These are phyloP conservation scores for Muraenolepis orangiensis DNA, from an alignment of 2,797 vertebrate species.

Conservation along the genomic window DNA sequence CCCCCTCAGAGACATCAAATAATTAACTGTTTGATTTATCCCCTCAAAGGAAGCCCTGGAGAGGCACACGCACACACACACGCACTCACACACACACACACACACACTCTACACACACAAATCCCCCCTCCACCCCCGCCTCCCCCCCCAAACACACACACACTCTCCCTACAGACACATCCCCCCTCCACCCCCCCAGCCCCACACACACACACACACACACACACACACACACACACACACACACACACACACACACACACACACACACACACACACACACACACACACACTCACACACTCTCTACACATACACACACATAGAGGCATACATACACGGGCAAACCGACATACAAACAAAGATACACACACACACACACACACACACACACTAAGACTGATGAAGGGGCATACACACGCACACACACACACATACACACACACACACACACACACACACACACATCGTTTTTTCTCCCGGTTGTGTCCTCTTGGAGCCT, in stretches of 20 bases:
- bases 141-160: neutral
- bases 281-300: conserved; percentile 15
- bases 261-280: neutral
- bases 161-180: conserved; percentile 4
- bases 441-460: conserved; percentile 24
- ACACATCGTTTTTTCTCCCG: no score
- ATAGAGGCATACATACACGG: neutral
- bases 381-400: conserved; percentile 60
- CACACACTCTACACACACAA: conserved; percentile 6
- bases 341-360: conserved; percentile 10
- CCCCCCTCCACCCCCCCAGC: neutral
- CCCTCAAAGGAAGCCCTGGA: neutral
- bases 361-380: conserved; percentile 31
- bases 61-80: conserved; percentile 3
- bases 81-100: neutral
- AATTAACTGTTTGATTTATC: neutral
- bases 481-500: no score
- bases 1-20: neutral
- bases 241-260: conserved; percentile 2
- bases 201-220: conserved; percentile 13
- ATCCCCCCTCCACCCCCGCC: no score
- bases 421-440: conserved; percentile 21
- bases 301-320: conserved; percentile 1
- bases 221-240: conserved; percentile 24
- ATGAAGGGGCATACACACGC: conserved; percentile 45